Evolutionary conservation across 1,140 invertebrate genomes (phyloP).

Genomic region (Aporrectodea caliginosa): DNA sequence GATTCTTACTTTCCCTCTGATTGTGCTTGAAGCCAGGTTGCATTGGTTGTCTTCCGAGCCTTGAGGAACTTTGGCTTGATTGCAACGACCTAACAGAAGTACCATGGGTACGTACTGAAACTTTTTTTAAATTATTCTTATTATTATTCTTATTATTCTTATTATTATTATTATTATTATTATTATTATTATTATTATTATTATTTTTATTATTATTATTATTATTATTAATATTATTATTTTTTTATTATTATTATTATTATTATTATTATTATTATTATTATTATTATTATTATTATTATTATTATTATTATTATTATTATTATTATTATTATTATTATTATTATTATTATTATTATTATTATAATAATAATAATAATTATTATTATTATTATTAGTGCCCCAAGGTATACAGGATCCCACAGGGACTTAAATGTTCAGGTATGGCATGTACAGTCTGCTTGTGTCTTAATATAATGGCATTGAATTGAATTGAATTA

Average conservation of each 20-base stretch:
- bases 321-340: background rate
- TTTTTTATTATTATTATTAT: background rate
- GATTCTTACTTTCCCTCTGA: too few species aligned
- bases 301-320: background rate
- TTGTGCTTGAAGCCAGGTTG: slow-evolving; percentile 77
- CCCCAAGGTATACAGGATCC: too few species aligned
- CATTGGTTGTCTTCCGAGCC: slow-evolving; percentile 83
- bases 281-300: background rate
- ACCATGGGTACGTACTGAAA: slow-evolving; percentile 62
- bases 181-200: background rate
- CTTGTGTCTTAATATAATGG: too few species aligned
- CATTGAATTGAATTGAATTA: too few species aligned
- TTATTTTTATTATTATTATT: background rate
- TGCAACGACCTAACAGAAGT: slow-evolving; percentile 90
- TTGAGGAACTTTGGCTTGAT: slow-evolving; percentile 96
- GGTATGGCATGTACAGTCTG: too few species aligned
- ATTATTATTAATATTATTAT: background rate
- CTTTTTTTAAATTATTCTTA: background rate
- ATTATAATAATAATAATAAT: too few species aligned
- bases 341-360: background rate
- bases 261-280: background rate
- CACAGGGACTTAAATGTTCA: too few species aligned
- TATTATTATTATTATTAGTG: too few species aligned
- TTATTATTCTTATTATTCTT: background rate
- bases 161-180: background rate